Evolutionary conservation across 2,797 vertebrate species (phyloP), one percentile per base, ranked within the genome.

Genomic region (Rousettus madagascariensis): DNA sequence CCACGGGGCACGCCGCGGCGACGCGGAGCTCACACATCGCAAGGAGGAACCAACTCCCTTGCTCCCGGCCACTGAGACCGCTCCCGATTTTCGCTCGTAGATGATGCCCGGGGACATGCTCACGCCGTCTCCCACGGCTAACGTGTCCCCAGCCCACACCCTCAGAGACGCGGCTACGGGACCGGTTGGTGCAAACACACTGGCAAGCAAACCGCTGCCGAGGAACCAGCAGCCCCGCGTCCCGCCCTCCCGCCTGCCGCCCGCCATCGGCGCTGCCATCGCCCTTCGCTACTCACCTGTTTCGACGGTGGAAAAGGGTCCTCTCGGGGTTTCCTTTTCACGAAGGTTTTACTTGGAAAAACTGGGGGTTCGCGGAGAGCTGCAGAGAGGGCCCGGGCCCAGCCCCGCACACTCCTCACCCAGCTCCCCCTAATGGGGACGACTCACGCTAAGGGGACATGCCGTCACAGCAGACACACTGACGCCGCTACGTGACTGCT

Each of bases 401-500:
- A 68, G 13, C n/a, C 51, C 46, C 79, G 71, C 51, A 33, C 5
- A 15, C 30, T 38, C 13, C 26, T 46, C 49, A 46, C 61, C 46
- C 17, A 3, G 71, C 59, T 66, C 68, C 38, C n/a, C 19, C 51
- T 7, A 4, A 33, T 2, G 28, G 33, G 33, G 26, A 66, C 55
- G 22, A 53, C 30, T 46, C 63, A 28, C 5, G 33, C 8, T 10
- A 57, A 51, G n/a, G 41, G 41, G 41, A 8, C 43, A 20, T 12
- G 9, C 55, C 24, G 82, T 46, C n/a, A 77, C 51, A 46, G 36
- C 6, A 6, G 43, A 84, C 38, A 68, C 71, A 30, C 24, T 17
- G 22, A 36, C 1, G 6, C 3, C 13, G 15, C 68, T 17, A 6
- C 0, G 1, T 1, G 46, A 33, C 30, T 13, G 46, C 12, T 38